Conservation (phyloP, 2,113 vertebrate species). For the Acrocephalus kingi region DNA sequence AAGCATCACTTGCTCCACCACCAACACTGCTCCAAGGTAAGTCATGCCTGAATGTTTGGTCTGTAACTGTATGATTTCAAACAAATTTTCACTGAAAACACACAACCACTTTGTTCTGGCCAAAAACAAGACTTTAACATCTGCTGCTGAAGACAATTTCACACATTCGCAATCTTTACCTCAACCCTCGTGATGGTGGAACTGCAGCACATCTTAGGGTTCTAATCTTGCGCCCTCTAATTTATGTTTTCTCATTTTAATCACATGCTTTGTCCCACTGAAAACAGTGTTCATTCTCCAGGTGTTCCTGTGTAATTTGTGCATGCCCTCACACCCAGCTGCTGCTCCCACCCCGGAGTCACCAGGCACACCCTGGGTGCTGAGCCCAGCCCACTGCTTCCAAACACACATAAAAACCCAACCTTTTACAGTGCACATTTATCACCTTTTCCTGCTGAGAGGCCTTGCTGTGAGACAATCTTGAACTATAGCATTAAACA, state of each 20-base stretch:
- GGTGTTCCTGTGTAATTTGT: fast-evolving
- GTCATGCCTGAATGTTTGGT: not conserved
- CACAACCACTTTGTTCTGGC: not conserved
- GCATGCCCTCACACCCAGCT: fast-evolving
- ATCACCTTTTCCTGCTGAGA: no score
- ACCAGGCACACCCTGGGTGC: not conserved
- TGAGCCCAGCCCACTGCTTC: fast-evolving
- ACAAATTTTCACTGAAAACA: not conserved
- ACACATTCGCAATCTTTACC: not conserved
- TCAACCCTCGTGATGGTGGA: fast-evolving
- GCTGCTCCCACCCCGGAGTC: not conserved
- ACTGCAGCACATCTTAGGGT: not conserved
- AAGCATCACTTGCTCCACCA: not conserved
- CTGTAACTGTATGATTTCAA: not conserved
- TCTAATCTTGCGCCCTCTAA: not conserved
- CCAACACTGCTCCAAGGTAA: not conserved
- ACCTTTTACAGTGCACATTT: fast-evolving
- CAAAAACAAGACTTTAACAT: not conserved
- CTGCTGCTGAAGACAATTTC: not conserved
- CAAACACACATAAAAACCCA: fast-evolving
- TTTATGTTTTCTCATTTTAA: not conserved
- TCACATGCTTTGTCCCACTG: fast-evolving
- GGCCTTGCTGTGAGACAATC: no score
- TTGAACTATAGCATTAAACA: not conserved
- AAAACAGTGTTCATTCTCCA: fast-evolving